These are phyloP conservation scores for Burhinus bistriatus DNA, from an alignment of 2,113 vertebrate species.

Conservation along the genomic window DNA sequence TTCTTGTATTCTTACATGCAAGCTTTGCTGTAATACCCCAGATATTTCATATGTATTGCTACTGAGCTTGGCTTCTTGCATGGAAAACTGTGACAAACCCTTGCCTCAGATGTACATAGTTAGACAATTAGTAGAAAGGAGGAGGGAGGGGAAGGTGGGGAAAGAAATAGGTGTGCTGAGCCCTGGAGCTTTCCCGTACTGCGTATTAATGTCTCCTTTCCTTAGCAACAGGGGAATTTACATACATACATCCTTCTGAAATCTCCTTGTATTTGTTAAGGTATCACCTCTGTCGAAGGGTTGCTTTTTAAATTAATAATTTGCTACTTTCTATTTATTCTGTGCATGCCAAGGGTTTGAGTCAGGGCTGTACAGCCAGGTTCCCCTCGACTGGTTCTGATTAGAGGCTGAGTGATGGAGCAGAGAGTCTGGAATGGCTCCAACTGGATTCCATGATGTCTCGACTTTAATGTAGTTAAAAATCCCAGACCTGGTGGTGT, in stretches of 20 bases:
- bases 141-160: background rate
- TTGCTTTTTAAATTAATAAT: slow-evolving; percentile 36
- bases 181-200: background rate
- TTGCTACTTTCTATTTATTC: slow-evolving; percentile 9
- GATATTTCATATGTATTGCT: background rate
- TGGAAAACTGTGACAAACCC: slow-evolving; percentile 4
- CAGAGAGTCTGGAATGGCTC: slow-evolving; percentile 26
- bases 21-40: background rate
- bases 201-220: background rate
- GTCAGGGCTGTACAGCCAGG: slow-evolving; percentile 24
- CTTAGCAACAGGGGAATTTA: background rate
- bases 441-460: slow-evolving; percentile 36
- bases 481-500: background rate
- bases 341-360: slow-evolving; percentile 16
- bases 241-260: background rate
- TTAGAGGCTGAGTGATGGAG: slow-evolving; percentile 25
- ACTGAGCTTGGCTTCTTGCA: background rate
- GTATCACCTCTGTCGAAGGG: background rate
- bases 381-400: background rate
- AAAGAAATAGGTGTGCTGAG: slow-evolving; percentile 42
- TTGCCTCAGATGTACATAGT: slow-evolving; percentile 12
- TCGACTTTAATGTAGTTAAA: background rate
- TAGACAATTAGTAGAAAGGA: slow-evolving; percentile 37
- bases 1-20: background rate
- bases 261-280: background rate